A percentile compares a stretch with the other conserved stretches of the same genome.
Evolutionary conservation across 2,888 invertebrate species (phyloP).

Genomic region (Dysmachus trigonus): DNA sequence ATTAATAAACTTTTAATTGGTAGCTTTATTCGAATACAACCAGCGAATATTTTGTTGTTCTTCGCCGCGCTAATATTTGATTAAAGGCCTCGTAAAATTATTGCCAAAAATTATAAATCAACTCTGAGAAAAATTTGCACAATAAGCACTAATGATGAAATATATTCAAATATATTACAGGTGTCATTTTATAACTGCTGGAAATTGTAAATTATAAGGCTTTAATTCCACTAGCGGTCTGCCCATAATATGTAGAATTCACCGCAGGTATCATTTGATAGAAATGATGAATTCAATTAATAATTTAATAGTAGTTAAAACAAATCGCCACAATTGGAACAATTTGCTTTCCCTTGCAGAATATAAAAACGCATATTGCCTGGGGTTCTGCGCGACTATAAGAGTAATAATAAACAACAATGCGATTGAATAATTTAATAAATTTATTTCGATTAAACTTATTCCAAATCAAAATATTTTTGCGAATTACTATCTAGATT

Average conservation of each 20-base stretch:
- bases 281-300: not conserved
- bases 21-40: not conserved
- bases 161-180: not conserved
- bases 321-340: not conserved
- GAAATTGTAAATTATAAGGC: not conserved
- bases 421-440: constrained; percentile 18
- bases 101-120: not conserved
- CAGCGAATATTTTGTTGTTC: not conserved
- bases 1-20: too few species aligned
- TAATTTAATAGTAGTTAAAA: not conserved
- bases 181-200: not conserved
- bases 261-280: not conserved
- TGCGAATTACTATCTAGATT: constrained; percentile 11
- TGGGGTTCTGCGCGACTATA: not conserved
- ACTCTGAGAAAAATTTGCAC: not conserved
- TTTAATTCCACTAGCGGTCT: not conserved
- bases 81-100: not conserved
- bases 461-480: constrained; percentile 33
- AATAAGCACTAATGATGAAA: not conserved
- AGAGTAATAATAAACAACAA: not conserved
- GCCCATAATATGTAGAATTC: not conserved
- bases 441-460: constrained; percentile 19
- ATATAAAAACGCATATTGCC: not conserved
- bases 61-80: not conserved
- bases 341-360: not conserved